These are phyloP conservation scores for Erpetoichthys calabaricus DNA, from an alignment of 2,797 vertebrate genomes.

Conservation along the genomic window DNA sequence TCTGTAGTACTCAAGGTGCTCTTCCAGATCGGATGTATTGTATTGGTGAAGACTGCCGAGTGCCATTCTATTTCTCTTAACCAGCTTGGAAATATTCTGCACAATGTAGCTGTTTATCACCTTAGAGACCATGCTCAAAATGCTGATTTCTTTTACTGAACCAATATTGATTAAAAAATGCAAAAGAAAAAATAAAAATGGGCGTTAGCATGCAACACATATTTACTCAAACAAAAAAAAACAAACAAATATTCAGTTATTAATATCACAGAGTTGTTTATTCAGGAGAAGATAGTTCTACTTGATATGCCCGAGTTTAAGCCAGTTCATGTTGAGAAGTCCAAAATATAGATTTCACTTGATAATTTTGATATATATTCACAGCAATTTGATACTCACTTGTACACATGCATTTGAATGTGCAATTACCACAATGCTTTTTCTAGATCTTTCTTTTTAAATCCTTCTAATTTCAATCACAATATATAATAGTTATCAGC, in stretches of 20 bases:
- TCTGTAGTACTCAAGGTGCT: constrained; percentile 51
- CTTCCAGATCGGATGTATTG: constrained; percentile 21
- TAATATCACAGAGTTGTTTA: background rate
- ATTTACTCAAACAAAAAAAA: background rate
- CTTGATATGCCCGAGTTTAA: too few species aligned
- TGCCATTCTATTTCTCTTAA: constrained; percentile 59
- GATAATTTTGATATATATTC: too few species aligned
- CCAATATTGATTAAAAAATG: constrained; percentile 20
- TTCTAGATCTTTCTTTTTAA: too few species aligned
- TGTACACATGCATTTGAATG: too few species aligned
- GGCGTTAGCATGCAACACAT: background rate
- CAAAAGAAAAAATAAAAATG: background rate
- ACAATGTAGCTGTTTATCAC: constrained; percentile 41
- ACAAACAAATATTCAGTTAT: background rate
- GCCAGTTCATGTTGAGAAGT: too few species aligned
- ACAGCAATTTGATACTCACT: too few species aligned
- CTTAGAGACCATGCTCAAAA: constrained; percentile 75
- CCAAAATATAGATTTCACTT: too few species aligned
- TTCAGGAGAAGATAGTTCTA: too few species aligned
- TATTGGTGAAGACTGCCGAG: constrained; percentile 48
- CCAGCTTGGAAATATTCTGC: constrained; percentile 53
- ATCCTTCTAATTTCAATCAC: too few species aligned
- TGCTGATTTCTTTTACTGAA: constrained; percentile 68
- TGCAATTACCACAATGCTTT: too few species aligned
- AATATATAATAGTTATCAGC: too few species aligned